Percentiles rank a stretch among this genome's conserved stretches.
Evolutionary conservation across 2,113 vertebrate genomes (phyloP).

Genomic region (Spermophilus dauricus): DNA sequence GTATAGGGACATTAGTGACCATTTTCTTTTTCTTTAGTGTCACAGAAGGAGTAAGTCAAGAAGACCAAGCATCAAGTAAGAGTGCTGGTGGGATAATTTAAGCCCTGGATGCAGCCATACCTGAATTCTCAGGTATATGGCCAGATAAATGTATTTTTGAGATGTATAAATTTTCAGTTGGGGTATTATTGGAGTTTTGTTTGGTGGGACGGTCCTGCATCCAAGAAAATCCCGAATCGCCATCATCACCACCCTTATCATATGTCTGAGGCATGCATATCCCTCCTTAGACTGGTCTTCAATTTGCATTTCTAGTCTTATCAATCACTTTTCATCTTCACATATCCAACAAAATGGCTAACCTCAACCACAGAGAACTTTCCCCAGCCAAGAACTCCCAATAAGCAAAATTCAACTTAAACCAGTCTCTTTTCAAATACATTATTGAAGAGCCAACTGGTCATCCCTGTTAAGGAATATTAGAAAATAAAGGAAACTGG

Average conservation of each 20-base stretch:
- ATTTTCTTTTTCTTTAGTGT: background rate
- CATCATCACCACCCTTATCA: background rate
- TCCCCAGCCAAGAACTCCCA: conserved; percentile 1
- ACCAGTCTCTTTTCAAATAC: background rate
- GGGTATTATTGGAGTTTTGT: background rate
- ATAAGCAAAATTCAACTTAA: conserved; percentile 19
- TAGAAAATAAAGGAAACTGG: conserved; percentile 14
- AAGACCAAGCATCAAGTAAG: background rate
- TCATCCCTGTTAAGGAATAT: background rate
- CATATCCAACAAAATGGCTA: background rate
- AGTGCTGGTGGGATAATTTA: background rate
- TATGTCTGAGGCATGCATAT: background rate
- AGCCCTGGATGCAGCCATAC: background rate
- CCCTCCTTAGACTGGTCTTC: background rate
- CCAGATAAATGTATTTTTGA: background rate
- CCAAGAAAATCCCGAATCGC: background rate
- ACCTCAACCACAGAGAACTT: conserved; percentile 19
- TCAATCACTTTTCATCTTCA: background rate
- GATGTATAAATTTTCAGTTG: conserved; percentile 38
- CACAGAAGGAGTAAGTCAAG: background rate
- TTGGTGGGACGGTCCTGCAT: background rate
- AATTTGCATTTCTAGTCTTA: background rate
- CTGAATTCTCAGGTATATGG: conserved; percentile 18
- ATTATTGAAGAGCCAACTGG: background rate
- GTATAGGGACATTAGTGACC: background rate